phyloP scores from a whole-genome alignment of 2,113 vertebrate species.

The Pedetes capensis region DNA sequence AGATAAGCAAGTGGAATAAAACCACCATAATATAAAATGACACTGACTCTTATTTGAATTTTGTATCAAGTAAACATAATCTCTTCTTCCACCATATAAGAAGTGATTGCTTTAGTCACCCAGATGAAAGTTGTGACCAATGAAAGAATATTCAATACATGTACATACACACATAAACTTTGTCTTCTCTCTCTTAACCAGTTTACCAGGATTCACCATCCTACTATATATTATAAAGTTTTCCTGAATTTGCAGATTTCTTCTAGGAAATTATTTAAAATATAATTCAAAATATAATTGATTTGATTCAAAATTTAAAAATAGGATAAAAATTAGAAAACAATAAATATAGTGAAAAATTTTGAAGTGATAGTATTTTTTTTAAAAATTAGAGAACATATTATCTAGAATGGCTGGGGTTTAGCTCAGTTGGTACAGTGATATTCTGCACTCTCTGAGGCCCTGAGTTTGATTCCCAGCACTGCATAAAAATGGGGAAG shows the following conservation, averaged over 20 bases:
- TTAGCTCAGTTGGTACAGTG: no score
- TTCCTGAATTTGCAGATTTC: background rate
- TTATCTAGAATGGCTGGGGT: no score
- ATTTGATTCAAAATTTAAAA: background rate
- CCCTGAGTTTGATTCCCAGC: no score
- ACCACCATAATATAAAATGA: background rate
- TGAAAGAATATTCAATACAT: background rate
- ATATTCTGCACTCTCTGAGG: no score
- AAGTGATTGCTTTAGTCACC: background rate
- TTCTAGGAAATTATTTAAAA: background rate
- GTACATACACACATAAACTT: fast-evolving
- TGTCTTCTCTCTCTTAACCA: background rate
- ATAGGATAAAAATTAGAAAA: background rate
- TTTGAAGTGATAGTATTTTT: background rate
- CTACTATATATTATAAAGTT: background rate
- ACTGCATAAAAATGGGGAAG: no score
- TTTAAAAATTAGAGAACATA: background rate
- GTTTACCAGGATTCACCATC: background rate
- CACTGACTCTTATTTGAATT: background rate
- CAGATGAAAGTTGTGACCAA: background rate
- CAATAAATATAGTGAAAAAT: background rate
- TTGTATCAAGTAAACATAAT: background rate
- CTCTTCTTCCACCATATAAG: background rate
- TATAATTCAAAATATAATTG: background rate
- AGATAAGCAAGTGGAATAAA: background rate